A percentile compares a stretch with the other conserved stretches of the same genome.
Evolutionary conservation across 2,888 invertebrate genomes (phyloP).

Genomic region (Acronicta psi): DNA sequence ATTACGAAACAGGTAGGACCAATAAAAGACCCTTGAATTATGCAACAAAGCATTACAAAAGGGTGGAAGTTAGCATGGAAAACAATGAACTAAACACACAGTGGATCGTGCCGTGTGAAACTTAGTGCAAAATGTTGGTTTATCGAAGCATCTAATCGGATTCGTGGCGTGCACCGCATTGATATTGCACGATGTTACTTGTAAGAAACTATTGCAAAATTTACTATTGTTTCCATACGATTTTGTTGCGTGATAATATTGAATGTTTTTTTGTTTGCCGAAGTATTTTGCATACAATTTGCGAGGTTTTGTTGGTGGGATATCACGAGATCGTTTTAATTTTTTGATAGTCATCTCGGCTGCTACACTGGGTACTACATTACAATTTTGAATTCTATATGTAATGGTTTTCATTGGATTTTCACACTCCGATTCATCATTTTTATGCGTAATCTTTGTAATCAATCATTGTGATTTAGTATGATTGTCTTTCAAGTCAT

Average conservation of each 20-base stretch:
- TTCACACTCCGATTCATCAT: conserved; percentile 38
- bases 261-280: conserved; percentile 47
- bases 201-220: conserved; percentile 68
- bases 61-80: conserved; percentile 62
- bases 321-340: conserved; percentile 42
- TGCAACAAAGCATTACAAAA: conserved; percentile 66
- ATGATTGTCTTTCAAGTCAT: conserved; percentile 14
- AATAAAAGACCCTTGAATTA: conserved; percentile 63
- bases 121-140: conserved; percentile 63
- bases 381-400: conserved; percentile 38
- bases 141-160: conserved; percentile 77
- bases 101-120: conserved; percentile 70
- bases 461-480: conserved; percentile 44
- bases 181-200: conserved; percentile 73
- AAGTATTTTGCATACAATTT: conserved; percentile 56
- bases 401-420: conserved; percentile 33
- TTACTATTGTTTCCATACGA: conserved; percentile 73
- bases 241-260: conserved; percentile 62
- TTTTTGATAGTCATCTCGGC: conserved; percentile 47
- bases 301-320: conserved; percentile 21
- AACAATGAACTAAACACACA: conserved; percentile 69
- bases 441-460: conserved; percentile 34
- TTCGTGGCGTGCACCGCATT: conserved; percentile 67
- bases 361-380: conserved; percentile 20
- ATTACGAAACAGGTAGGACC: conserved; percentile 44